These are phyloP conservation scores for Hiodon alosoides DNA, from an alignment of 2,113 vertebrate genomes.

Conservation along the genomic window DNA sequence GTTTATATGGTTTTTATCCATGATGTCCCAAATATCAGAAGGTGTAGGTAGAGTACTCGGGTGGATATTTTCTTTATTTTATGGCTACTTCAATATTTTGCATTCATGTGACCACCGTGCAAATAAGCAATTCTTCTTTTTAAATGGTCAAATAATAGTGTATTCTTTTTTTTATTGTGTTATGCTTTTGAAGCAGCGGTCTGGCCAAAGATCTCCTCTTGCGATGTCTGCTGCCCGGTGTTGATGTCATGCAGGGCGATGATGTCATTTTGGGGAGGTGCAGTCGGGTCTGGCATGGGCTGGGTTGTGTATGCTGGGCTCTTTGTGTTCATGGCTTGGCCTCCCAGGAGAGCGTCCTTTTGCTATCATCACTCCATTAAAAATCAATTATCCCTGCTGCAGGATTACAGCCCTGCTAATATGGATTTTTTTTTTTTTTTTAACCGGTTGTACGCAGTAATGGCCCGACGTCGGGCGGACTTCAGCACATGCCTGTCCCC, in stretches of 20 bases:
- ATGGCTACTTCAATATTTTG: too few relatives aligned
- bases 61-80: too few relatives aligned
- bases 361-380: constrained; percentile 61
- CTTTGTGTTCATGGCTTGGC: constrained; percentile 48
- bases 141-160: not conserved
- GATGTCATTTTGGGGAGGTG: constrained; percentile 28
- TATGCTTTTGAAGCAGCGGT: not conserved
- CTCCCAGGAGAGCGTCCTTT: constrained; percentile 59
- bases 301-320: constrained; percentile 39
- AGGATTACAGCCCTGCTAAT: constrained; percentile 51
- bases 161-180: too few relatives aligned
- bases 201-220: not conserved
- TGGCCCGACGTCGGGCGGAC: constrained; percentile 20
- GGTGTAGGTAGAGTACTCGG: too few relatives aligned
- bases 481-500: not conserved
- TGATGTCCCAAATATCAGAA: too few relatives aligned
- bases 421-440: constrained; percentile 49
- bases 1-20: too few relatives aligned
- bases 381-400: constrained; percentile 63
- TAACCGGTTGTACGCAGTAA: constrained; percentile 56
- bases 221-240: constrained; percentile 6
- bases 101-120: too few relatives aligned
- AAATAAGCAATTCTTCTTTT: too few relatives aligned
- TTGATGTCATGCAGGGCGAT: constrained; percentile 31
- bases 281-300: not conserved